Percentiles rank a stretch among this genome's conserved stretches.
These are phyloP conservation scores for Mormyrops attenuatus DNA, from an alignment of 2,797 vertebrate species.

Conservation along the genomic window DNA sequence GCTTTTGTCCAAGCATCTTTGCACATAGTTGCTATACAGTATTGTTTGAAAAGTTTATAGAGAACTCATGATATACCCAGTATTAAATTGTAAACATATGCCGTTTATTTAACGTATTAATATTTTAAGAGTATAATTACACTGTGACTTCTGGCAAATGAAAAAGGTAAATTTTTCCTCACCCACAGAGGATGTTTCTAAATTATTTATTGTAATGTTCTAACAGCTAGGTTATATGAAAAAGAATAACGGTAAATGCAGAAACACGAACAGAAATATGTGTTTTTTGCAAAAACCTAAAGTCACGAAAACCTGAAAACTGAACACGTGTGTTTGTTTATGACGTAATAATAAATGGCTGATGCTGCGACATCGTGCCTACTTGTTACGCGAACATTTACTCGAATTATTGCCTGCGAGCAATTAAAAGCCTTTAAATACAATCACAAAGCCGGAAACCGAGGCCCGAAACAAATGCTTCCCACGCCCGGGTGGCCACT, in stretches of 20 bases:
- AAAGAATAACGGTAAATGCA: not conserved
- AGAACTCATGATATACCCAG: not conserved
- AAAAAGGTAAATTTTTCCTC: not conserved
- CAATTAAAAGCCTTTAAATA: not conserved
- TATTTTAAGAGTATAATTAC: not conserved
- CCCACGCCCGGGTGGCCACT: slow-evolving; percentile 45
- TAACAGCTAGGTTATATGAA: not conserved
- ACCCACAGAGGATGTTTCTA: not conserved
- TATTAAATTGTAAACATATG: not conserved
- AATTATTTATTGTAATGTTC: not conserved
- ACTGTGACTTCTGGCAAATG: not conserved
- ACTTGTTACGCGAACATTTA: not conserved
- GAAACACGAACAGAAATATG: not conserved
- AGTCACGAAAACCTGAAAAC: not conserved
- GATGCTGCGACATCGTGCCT: not conserved
- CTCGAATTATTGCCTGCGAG: not conserved
- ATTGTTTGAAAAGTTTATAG: not conserved
- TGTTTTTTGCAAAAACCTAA: not conserved
- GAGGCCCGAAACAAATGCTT: not conserved
- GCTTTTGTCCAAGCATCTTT: not conserved
- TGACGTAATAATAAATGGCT: not conserved
- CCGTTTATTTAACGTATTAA: not conserved
- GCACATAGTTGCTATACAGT: not conserved
- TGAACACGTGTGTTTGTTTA: not conserved
- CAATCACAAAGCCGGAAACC: not conserved